Conservation (phyloP, 2,797 vertebrate genomes). For the Sciurus vulgaris region DNA sequence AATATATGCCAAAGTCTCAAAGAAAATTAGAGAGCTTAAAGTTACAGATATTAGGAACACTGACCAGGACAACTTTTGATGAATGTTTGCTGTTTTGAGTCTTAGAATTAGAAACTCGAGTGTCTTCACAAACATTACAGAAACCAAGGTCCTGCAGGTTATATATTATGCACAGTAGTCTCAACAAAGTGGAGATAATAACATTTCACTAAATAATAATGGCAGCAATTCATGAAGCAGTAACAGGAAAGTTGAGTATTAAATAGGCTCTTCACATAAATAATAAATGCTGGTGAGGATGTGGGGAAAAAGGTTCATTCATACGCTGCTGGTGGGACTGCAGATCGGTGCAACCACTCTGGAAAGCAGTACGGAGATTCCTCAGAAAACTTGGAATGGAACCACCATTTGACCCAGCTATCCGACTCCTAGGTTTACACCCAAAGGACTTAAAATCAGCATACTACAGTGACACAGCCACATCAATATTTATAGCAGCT, state of each 20-base stretch:
- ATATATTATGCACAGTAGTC: background rate
- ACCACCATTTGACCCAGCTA: too few species aligned
- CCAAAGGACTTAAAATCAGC: too few species aligned
- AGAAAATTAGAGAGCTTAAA: background rate
- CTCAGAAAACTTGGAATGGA: too few species aligned
- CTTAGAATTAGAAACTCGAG: constrained; percentile 8
- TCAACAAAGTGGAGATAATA: background rate
- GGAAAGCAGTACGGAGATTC: too few species aligned
- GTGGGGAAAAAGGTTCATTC: too few species aligned
- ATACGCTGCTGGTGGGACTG: too few species aligned
- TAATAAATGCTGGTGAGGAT: too few species aligned
- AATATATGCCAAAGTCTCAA: background rate
- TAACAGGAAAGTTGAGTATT: background rate
- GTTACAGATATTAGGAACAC: background rate
- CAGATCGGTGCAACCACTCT: too few species aligned
- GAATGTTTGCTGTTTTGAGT: background rate
- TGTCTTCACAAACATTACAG: background rate
- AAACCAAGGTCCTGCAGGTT: background rate
- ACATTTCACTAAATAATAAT: background rate
- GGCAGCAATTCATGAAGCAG: background rate
- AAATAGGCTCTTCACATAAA: background rate
- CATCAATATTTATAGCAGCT: too few species aligned
- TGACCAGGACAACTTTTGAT: background rate
- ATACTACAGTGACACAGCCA: too few species aligned
- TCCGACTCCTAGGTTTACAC: too few species aligned